Conservation (phyloP, 2,888 invertebrate species). For the Busseola fusca region DNA sequence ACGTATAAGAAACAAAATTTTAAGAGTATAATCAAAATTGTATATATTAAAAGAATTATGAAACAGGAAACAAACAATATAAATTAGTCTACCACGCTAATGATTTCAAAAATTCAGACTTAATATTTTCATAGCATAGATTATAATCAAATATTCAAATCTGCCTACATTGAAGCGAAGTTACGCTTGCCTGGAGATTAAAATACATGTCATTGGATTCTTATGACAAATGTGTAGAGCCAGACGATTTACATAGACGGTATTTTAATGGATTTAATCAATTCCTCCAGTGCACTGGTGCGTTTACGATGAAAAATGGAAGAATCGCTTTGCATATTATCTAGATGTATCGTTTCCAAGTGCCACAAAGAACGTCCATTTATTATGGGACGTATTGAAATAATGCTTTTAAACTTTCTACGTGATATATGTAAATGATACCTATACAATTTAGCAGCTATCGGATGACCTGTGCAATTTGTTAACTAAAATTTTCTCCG, state of each 20-base stretch:
- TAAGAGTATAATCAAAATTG: background rate
- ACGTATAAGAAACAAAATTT: background rate
- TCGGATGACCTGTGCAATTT: slow-evolving; percentile 55
- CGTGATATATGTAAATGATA: slow-evolving; percentile 52
- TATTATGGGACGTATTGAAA: slow-evolving; percentile 63
- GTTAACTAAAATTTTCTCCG: slow-evolving; percentile 63
- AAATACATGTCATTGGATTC: slow-evolving; percentile 66
- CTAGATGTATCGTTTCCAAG: slow-evolving; percentile 67
- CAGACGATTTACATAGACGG: slow-evolving; percentile 75
- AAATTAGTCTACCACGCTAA: slow-evolving; percentile 21
- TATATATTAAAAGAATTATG: slow-evolving; percentile 1
- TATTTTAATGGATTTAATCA: slow-evolving; percentile 80
- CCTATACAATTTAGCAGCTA: slow-evolving; percentile 50
- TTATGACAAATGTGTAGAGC: slow-evolving; percentile 78
- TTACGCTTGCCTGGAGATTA: slow-evolving; percentile 65
- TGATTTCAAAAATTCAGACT: slow-evolving; percentile 62
- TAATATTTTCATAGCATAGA: slow-evolving; percentile 71
- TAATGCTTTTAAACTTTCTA: slow-evolving; percentile 62
- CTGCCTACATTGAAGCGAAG: slow-evolving; percentile 63
- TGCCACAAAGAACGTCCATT: slow-evolving; percentile 62
- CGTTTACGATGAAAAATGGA: slow-evolving; percentile 74
- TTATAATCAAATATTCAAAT: slow-evolving; percentile 87
- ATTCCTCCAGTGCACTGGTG: slow-evolving; percentile 68
- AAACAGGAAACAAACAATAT: slow-evolving; percentile 27
- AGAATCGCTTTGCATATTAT: slow-evolving; percentile 71